phyloP scores from a whole-genome alignment of 2,113 vertebrate species.

The Tragelaphus imberbis region DNA sequence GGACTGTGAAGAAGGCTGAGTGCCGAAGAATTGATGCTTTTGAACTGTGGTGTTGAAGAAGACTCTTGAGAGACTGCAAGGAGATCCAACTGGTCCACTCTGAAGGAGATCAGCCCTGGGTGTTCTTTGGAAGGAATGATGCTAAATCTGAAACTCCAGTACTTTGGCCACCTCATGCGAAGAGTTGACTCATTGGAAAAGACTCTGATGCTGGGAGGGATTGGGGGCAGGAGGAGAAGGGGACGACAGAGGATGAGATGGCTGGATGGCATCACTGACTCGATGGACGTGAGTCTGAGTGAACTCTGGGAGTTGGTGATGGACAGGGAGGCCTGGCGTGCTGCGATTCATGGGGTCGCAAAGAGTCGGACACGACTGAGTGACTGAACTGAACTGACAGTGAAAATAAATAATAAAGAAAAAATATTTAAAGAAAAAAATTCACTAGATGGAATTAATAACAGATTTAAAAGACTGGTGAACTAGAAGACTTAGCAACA shows the following conservation, averaged over 20 bases:
- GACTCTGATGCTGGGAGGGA: not conserved
- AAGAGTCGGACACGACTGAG: too few relatives aligned
- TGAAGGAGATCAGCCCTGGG: not conserved
- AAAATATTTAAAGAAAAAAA: not conserved
- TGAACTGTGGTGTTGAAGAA: not conserved
- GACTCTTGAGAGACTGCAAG: not conserved
- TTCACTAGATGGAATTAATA: not conserved
- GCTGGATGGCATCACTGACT: not conserved
- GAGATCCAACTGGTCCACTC: not conserved
- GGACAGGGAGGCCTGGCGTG: not conserved
- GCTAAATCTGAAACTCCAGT: not conserved
- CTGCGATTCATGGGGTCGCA: too few relatives aligned
- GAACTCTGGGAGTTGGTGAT: not conserved
- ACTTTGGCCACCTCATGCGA: not conserved
- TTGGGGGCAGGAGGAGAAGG: too few relatives aligned
- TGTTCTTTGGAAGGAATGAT: not conserved
- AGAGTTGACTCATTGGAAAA: not conserved
- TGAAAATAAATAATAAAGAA: not conserved
- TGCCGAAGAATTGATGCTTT: rapidly evolving
- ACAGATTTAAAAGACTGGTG: not conserved
- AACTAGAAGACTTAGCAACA: not conserved
- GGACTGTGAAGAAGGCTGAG: not conserved
- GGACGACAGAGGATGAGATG: not conserved
- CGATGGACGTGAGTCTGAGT: not conserved
- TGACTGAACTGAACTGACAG: not conserved